Evolutionary conservation across 2,797 vertebrate species (phyloP), one percentile per base, ranked within the genome.

Genomic region (Intellagama lesueurii): DNA sequence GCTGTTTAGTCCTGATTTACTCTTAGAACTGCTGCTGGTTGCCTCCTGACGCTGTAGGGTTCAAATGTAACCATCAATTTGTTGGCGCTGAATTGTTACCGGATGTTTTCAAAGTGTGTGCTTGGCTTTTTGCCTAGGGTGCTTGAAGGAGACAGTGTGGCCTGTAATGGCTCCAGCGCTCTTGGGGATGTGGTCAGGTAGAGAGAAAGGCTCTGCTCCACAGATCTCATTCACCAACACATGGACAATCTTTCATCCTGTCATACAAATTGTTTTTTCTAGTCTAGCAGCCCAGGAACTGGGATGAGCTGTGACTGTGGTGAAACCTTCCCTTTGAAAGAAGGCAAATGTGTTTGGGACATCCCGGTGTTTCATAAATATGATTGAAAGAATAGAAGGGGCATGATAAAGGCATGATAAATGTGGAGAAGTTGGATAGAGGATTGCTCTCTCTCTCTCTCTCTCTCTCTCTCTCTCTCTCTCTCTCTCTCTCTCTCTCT

Each of bases 1-100:
- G 32, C 75, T n/a, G 32, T 22, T 60, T 12, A 60, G 19, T 49
- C 24, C 52, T 47, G 66, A 89, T 89, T 89, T 89, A 85, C 44
- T 47, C 17, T 82, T 47, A 19, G 52, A 70, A 44, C 44, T 44
- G 12, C 68, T 47, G 47, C 32, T 28, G 32, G 66, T 28, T 70
- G 82, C 60, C 26, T 70, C 19, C 32, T 49, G n/a, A 6, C 56
- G 19, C 32, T 79, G 26, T 3, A n/a, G 32, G 64, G 47, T n/a
- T 70, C 47, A 79, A 77, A 44, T 52, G 49, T 88, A 35, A 82
- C 56, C 52, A 60, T 72, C 49, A 22, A 26, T 70, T 70, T 77
- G 68, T 30, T 79, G 82, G 75, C 30, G 28, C 70, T 70, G 79
- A 30, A 60, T 84, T 76, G 66, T 7, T 7, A 3, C 70, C 28